Conservation (phyloP, 2,113 vertebrate species). For the Jaculus jaculus region DNA sequence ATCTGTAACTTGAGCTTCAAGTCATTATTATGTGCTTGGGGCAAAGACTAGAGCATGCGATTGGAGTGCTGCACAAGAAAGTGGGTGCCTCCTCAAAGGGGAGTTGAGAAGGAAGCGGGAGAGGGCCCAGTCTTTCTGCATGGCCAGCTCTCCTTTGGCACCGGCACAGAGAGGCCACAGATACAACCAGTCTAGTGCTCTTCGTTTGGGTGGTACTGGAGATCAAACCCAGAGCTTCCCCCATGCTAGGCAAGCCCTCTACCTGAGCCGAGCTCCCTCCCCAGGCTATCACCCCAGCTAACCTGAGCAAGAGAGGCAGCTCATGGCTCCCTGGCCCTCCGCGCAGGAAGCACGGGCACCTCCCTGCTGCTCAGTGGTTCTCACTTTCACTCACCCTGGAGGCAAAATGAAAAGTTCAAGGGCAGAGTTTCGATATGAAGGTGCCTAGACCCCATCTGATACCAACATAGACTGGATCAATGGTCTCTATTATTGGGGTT, state of each 20-base stretch:
- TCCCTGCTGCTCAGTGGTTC: not conserved
- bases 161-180: not conserved
- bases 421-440: not conserved
- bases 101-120: conserved; percentile 22
- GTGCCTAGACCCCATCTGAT: not conserved
- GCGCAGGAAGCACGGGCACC: not conserved
- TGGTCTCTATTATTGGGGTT: not conserved
- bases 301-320: not conserved
- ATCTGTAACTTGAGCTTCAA: conserved; percentile 41
- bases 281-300: not conserved
- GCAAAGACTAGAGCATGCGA: conserved; percentile 64
- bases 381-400: conserved; percentile 46
- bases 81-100: conserved; percentile 65
- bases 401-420: conserved; percentile 11
- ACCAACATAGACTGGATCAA: not conserved
- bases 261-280: not conserved
- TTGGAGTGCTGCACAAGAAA: conserved; percentile 78
- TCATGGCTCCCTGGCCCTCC: not conserved
- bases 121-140: conserved; percentile 61
- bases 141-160: not conserved
- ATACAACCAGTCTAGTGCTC: not conserved
- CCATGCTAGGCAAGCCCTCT: not conserved
- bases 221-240: not conserved
- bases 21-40: conserved; percentile 50
- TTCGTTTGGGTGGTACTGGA: not conserved